These are phyloP conservation scores for Trichosurus vulpecula DNA, from an alignment of 2,797 vertebrate genomes.

Conservation along the genomic window DNA sequence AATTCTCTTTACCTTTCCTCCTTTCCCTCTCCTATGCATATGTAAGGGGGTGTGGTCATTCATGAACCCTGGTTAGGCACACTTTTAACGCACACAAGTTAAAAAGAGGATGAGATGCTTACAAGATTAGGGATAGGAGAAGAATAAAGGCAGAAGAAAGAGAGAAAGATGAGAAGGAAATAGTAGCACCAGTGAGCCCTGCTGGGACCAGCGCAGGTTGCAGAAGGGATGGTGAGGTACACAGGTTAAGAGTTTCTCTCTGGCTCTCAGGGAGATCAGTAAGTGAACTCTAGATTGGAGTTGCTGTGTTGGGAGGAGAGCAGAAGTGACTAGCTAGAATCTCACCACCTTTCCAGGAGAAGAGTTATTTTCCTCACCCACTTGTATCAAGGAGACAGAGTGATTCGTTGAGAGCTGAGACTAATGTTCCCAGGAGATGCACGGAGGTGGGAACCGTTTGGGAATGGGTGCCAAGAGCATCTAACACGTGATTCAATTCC, in stretches of 20 bases:
- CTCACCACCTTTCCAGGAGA: not conserved
- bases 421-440: not conserved
- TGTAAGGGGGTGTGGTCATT: not conserved
- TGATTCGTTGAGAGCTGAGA: not conserved
- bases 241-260: not conserved
- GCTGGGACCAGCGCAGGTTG: not conserved
- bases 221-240: not conserved
- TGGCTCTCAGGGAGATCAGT: not conserved
- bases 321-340: not conserved
- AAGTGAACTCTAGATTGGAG: not conserved
- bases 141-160: not conserved
- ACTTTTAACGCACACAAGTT: not conserved
- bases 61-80: not conserved
- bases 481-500: not conserved
- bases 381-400: not conserved
- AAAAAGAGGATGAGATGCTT: not conserved
- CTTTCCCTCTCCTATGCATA: not conserved
- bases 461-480: not conserved
- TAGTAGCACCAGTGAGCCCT: not conserved
- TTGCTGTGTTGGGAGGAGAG: not conserved
- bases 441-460: not conserved
- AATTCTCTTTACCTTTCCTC: not conserved
- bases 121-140: not conserved
- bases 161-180: not conserved
- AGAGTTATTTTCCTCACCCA: not conserved